Evolutionary conservation across 2,888 invertebrate genomes (phyloP).

Genomic region (Salticus scenicus): DNA sequence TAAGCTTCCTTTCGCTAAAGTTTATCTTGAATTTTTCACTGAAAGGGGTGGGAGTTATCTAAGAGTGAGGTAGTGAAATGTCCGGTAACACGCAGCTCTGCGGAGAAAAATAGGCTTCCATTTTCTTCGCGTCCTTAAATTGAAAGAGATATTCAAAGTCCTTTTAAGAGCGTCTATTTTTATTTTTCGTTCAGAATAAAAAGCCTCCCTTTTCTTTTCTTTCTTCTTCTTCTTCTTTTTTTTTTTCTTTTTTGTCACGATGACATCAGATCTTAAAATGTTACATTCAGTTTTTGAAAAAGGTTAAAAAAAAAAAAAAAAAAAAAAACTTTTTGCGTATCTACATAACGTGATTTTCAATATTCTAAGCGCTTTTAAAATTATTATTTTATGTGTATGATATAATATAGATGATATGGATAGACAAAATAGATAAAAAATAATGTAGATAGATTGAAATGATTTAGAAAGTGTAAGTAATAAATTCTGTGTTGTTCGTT

Average conservation of each 20-base stretch:
- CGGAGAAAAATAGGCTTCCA: constrained; percentile 1
- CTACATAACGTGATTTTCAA: no score
- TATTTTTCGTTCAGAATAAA: background rate
- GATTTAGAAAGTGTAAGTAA: no score
- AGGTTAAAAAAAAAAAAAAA: no score
- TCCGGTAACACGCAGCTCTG: constrained; percentile 6
- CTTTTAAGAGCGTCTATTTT: constrained; percentile 3
- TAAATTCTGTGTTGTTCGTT: no score
- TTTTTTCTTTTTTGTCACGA: background rate
- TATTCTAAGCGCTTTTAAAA: no score
- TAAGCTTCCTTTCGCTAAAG: background rate
- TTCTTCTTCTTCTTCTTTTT: no score
- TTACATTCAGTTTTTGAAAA: background rate
- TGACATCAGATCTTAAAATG: background rate
- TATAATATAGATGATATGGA: no score
- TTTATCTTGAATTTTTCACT: background rate
- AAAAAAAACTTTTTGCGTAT: background rate
- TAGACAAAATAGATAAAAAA: no score
- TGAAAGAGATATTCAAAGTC: constrained; percentile 19
- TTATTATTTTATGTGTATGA: no score
- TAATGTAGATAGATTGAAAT: no score
- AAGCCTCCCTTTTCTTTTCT: no score
- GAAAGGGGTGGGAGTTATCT: constrained; percentile 9
- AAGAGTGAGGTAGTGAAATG: background rate
- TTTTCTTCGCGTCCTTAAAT: background rate